Percentiles rank a stretch among this genome's conserved stretches.
Conservation (phyloP, 1,140 invertebrate species). For the Zaprionus tsacasi region DNA sequence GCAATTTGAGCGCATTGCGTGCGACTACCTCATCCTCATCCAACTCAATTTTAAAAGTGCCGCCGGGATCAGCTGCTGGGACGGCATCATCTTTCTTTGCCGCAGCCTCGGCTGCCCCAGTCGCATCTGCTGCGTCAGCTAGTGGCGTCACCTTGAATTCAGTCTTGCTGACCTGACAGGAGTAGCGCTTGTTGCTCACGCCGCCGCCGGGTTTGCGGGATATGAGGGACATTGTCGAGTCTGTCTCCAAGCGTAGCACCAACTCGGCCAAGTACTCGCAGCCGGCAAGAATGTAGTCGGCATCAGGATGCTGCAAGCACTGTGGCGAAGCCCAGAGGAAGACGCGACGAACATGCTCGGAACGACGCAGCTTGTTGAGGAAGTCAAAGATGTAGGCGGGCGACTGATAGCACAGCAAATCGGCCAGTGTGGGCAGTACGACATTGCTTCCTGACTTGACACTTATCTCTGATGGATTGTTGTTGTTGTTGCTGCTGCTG, state of each 20-base stretch:
- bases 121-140: conserved; percentile 1
- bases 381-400: conserved; percentile 64
- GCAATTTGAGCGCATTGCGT: conserved; percentile 79
- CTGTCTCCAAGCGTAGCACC: conserved; percentile 61
- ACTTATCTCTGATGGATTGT: conserved; percentile 1
- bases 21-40: conserved; percentile 80
- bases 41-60: conserved; percentile 81
- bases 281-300: conserved; percentile 62
- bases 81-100: conserved; percentile 3
- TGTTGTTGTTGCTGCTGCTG: conserved; percentile 44
- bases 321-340: conserved; percentile 72
- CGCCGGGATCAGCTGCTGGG: conserved; percentile 43
- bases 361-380: conserved; percentile 63
- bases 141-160: conserved; percentile 61
- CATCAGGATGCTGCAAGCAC: conserved; percentile 56
- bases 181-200: conserved; percentile 63
- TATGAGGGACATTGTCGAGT: conserved; percentile 55
- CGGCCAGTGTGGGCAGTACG: conserved; percentile 71
- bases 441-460: conserved; percentile 58
- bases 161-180: conserved; percentile 62
- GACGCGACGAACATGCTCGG: conserved; percentile 63
- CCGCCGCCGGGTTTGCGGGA: conserved; percentile 64
- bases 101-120: conserved; percentile 12
- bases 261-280: conserved; percentile 77
- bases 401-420: conserved; percentile 68